A percentile compares a stretch with the other conserved stretches of the same genome.
These are phyloP conservation scores for Heterotilapia buettikoferi DNA, from an alignment of 2,113 vertebrate species.

Conservation along the genomic window DNA sequence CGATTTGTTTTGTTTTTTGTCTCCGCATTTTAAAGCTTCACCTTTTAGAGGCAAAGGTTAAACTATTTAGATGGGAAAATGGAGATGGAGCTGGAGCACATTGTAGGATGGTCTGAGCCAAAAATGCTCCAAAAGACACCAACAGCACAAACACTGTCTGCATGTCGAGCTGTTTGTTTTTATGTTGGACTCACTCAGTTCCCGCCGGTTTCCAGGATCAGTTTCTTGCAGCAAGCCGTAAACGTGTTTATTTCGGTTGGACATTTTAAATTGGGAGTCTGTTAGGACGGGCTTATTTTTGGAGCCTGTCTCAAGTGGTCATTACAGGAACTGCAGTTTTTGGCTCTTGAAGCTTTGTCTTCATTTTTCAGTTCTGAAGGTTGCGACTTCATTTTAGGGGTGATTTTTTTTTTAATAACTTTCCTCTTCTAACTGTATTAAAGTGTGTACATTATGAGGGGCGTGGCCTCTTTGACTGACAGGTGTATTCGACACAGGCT, in stretches of 20 bases:
- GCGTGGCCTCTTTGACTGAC: neutral
- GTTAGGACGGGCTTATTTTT: neutral
- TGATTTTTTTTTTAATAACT: neutral
- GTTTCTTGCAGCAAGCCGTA: neutral
- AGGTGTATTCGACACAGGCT: neutral
- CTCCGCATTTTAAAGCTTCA: neutral
- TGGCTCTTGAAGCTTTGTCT: neutral
- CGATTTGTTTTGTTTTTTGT: neutral
- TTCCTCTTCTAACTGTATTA: neutral
- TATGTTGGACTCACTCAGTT: neutral
- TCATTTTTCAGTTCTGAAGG: neutral
- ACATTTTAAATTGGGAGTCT: neutral
- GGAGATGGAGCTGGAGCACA: neutral
- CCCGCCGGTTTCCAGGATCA: neutral
- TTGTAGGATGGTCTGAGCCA: neutral
- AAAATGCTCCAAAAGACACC: neutral
- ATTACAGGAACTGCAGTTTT: neutral
- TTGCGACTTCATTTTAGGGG: neutral
- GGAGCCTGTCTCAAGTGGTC: neutral
- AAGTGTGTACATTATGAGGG: neutral
- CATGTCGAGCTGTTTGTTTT: neutral
- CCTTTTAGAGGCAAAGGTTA: neutral
- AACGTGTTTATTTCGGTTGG: neutral
- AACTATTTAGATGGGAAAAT: neutral
- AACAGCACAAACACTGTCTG: neutral